These are phyloP conservation scores for Heliconius congener DNA, from an alignment of 1,140 invertebrate species.

Conservation along the genomic window DNA sequence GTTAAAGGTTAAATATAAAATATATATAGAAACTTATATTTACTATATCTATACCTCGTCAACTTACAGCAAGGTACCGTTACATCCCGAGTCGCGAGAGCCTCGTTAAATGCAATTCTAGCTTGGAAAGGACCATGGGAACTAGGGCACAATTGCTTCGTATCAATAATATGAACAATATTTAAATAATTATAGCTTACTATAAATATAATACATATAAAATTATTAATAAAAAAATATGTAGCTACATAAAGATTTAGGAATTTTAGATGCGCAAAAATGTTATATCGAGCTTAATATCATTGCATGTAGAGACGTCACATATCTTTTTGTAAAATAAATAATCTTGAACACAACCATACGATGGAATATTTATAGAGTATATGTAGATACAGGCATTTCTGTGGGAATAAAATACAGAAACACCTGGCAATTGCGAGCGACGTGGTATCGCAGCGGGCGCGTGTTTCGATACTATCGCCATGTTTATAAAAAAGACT, in stretches of 20 bases:
- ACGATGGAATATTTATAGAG: neutral
- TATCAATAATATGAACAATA: slow-evolving; percentile 20
- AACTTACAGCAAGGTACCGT: slow-evolving; percentile 25
- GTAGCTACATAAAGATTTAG: neutral
- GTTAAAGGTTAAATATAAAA: neutral
- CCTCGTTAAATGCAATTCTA: slow-evolving; percentile 32
- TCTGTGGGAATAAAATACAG: slow-evolving; percentile 27
- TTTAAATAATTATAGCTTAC: slow-evolving; percentile 1
- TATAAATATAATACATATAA: neutral
- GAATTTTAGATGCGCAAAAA: neutral
- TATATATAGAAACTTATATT: neutral
- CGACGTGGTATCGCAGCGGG: slow-evolving; percentile 28
- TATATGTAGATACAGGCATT: neutral
- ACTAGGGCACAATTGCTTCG: slow-evolving; percentile 25
- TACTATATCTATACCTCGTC: slow-evolving; percentile 1
- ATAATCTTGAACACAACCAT: neutral
- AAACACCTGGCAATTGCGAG: slow-evolving; percentile 30
- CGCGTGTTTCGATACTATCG: slow-evolving; percentile 42
- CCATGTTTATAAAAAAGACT: slow-evolving; percentile 65
- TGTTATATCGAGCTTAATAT: neutral
- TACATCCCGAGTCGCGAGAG: slow-evolving; percentile 26
- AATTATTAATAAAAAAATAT: neutral
- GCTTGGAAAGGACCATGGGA: slow-evolving; percentile 38
- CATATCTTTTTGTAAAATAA: slow-evolving; percentile 11
- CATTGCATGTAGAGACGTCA: neutral